Base-by-base conservation (phyloP, 2,797 vertebrate species). In the Sebastes trivittatus region DNA sequence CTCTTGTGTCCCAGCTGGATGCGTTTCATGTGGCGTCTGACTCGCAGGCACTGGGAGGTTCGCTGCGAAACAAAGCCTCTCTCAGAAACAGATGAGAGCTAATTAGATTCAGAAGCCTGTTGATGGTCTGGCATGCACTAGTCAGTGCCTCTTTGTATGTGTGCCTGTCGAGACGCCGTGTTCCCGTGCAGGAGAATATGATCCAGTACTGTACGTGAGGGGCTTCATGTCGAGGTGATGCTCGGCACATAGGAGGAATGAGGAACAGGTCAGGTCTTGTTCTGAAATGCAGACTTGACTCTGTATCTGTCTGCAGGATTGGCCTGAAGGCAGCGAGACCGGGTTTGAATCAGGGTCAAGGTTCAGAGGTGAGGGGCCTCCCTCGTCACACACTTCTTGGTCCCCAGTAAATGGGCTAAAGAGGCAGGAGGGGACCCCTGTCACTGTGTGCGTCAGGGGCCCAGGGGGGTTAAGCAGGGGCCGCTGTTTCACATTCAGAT, bases 71-170 rank as follows among this genome's bases (percentile, higher is more conserved):
- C 90, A 93, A 92, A 91, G 90, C 75, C 81, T 79, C 88, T 91
- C 89, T 91, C 82, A 90, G 89, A 85, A 87, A 78, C 80, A 87
- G 82, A 92, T 75, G 76, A 91, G 86, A 78, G 82, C 87, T 93
- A 90, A 93, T 95, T 89, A 88, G 81, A 93, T 92, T 91, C 87
- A 85, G 38, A 42, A 42, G 93, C 80, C 88, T 84, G 92, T 82
- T 82, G 85, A 90, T 85, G 88, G 83, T 90, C 92, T 89, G 89
- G 80, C 36, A 29, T 88, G 42, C 18, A 49, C 42, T 78, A 69
- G 34, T 93, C 87, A 88, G 75, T 74, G 92, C 75, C 74, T 88
- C 82, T 81, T 83, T 86, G 83, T 90, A 3, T 78, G 62, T 69
- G 59, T 56, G 78, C 56, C 76, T 68, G 66, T 63, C 71, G 64